A percentile compares a stretch with the other conserved stretches of the same genome.
These are phyloP conservation scores for Aspidapion aeneum DNA, from an alignment of 2,888 invertebrate genomes.

Conservation along the genomic window DNA sequence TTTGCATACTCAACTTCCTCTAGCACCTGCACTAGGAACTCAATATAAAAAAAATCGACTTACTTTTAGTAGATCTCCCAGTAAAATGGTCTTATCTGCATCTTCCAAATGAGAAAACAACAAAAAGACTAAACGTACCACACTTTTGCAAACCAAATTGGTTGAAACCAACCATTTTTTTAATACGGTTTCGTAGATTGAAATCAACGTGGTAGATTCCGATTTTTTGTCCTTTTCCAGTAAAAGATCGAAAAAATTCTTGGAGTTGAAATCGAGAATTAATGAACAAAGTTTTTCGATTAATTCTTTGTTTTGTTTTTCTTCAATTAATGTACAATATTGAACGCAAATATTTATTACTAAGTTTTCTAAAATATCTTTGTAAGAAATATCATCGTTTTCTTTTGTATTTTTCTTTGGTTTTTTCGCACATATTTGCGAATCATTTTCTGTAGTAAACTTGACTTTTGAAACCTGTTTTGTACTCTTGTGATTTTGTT, in stretches of 20 bases:
- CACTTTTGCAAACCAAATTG: constrained; percentile 51
- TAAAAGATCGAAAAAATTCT: constrained; percentile 50
- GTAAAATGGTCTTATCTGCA: constrained; percentile 53
- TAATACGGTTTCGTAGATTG: constrained; percentile 36
- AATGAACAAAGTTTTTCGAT: constrained; percentile 54
- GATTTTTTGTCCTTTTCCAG: constrained; percentile 34
- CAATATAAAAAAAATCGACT: too few species aligned
- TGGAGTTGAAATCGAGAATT: constrained; percentile 55
- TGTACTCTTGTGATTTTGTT: constrained; percentile 45
- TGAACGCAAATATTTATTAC: constrained; percentile 50
- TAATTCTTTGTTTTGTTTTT: constrained; percentile 48
- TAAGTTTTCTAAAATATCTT: neutral
- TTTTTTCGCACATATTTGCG: neutral
- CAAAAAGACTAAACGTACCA: constrained; percentile 62
- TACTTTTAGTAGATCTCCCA: constrained; percentile 56
- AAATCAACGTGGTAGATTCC: constrained; percentile 29
- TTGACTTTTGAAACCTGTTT: constrained; percentile 55
- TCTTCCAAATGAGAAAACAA: constrained; percentile 54
- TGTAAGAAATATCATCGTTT: neutral
- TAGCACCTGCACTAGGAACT: too few species aligned
- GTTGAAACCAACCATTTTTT: constrained; percentile 53
- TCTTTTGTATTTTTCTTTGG: neutral
- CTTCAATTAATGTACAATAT: constrained; percentile 55
- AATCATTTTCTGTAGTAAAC: constrained; percentile 40
- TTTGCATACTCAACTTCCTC: too few species aligned